These are phyloP conservation scores for Palythoa grandis DNA, from an alignment of 92 coral and sea anemone species.

Conservation along the genomic window DNA sequence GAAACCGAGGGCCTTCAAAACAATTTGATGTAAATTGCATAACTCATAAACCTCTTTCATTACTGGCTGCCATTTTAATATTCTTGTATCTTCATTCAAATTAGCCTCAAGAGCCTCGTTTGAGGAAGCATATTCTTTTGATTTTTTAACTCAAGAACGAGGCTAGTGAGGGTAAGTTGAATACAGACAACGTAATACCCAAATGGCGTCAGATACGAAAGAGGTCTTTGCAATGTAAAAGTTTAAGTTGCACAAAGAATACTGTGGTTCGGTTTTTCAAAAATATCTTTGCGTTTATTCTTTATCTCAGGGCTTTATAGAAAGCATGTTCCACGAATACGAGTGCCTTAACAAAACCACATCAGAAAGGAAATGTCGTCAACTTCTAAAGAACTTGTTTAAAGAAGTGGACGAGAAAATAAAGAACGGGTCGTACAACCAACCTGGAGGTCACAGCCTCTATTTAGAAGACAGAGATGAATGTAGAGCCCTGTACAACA, in stretches of 20 bases:
- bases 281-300: neutral
- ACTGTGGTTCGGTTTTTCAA: neutral
- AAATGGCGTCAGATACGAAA: no score
- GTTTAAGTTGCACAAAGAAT: neutral
- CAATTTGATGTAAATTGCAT: no score
- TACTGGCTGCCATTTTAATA: no score
- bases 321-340: neutral
- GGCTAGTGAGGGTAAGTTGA: no score
- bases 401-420: slow-evolving; percentile 24
- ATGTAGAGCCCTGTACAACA: neutral
- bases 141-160: no score
- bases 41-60: no score
- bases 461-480: slow-evolving; percentile 1
- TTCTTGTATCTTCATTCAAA: no score
- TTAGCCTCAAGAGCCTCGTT: no score
- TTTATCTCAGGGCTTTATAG: slow-evolving; percentile 16
- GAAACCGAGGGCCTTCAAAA: no score
- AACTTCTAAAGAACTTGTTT: slow-evolving; percentile 16
- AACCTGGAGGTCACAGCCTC: slow-evolving; percentile 15
- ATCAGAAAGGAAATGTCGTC: neutral
- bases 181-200: no score
- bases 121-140: no score
- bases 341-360: neutral
- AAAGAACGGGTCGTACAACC: neutral
- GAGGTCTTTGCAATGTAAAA: neutral